These are phyloP conservation scores for Sebastes vulpes DNA, from an alignment of 2,797 vertebrate genomes.

Conservation along the genomic window DNA sequence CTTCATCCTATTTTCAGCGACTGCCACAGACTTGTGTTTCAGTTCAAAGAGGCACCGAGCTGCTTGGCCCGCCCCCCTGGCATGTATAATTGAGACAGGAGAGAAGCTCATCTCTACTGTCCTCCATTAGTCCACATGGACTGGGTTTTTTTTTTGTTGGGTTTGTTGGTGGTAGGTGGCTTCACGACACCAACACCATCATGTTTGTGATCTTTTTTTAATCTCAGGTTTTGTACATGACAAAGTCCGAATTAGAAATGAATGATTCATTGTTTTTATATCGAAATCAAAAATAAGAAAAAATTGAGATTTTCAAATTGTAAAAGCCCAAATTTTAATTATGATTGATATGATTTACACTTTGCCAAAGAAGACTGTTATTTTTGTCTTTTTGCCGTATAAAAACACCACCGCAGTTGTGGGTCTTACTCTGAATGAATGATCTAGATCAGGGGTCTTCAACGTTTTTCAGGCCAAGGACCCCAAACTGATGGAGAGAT, in stretches of 20 bases:
- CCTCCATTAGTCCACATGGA: not conserved
- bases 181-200: not conserved
- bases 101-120: not conserved
- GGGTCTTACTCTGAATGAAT: too few relatives aligned
- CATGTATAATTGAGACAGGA: slow-evolving; percentile 34
- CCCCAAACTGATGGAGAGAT: too few relatives aligned
- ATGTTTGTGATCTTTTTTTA: not conserved
- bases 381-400: not conserved
- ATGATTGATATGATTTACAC: not conserved
- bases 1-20: not conserved
- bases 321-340: not conserved
- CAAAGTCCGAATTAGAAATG: not conserved
- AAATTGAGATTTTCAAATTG: not conserved
- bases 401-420: too few relatives aligned
- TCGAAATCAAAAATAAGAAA: not conserved
- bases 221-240: not conserved
- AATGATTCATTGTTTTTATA: not conserved
- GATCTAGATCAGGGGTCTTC: too few relatives aligned
- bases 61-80: not conserved
- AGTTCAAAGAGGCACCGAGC: slow-evolving; percentile 12
- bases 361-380: not conserved
- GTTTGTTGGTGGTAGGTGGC: not conserved
- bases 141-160: too few relatives aligned
- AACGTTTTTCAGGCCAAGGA: too few relatives aligned
- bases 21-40: slow-evolving; percentile 17